These are phyloP conservation scores for Caenorhabditis sp. DNA, from an alignment of 2,888 invertebrate genomes.

Conservation along the genomic window DNA sequence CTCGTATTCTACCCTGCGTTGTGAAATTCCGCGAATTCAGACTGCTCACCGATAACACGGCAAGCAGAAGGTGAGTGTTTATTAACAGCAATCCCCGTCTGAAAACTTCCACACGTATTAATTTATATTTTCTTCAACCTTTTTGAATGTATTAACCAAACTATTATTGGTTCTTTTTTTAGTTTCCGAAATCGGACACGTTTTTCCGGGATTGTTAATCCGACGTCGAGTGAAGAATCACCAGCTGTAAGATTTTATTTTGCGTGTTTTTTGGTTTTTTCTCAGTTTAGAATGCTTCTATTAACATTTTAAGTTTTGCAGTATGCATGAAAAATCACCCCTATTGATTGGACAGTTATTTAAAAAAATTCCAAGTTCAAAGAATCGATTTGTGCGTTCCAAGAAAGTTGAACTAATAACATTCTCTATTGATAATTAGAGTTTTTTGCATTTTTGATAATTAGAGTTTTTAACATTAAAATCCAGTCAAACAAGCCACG, in stretches of 20 bases:
- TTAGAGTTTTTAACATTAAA: too few relatives aligned
- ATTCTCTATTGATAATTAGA: too few relatives aligned
- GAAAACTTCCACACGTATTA: too few relatives aligned
- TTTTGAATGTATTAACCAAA: too few relatives aligned
- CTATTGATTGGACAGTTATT: too few relatives aligned
- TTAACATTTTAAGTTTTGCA: constrained; percentile 4
- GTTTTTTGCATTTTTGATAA: too few relatives aligned
- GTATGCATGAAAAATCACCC: too few relatives aligned
- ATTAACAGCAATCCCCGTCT: neutral
- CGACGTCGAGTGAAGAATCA: constrained; percentile 31
- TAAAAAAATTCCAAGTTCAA: too few relatives aligned
- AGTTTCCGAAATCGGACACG: constrained; percentile 41
- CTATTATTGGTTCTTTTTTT: constrained; percentile 7
- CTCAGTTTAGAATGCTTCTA: neutral
- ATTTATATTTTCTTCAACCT: too few relatives aligned
- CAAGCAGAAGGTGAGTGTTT: constrained; percentile 19
- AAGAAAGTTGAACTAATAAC: too few relatives aligned
- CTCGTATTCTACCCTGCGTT: constrained; percentile 44
- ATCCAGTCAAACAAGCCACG: too few relatives aligned
- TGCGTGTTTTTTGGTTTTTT: constrained; percentile 2
- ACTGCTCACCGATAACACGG: constrained; percentile 45
- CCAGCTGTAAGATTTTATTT: constrained; percentile 27
- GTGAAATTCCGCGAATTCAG: constrained; percentile 55
- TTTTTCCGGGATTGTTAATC: constrained; percentile 35
- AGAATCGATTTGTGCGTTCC: too few relatives aligned